A percentile compares a stretch with the other conserved stretches of the same genome.
These are phyloP conservation scores for Calliopsis andreniformis DNA, from an alignment of 1,140 invertebrate species.

Conservation along the genomic window DNA sequence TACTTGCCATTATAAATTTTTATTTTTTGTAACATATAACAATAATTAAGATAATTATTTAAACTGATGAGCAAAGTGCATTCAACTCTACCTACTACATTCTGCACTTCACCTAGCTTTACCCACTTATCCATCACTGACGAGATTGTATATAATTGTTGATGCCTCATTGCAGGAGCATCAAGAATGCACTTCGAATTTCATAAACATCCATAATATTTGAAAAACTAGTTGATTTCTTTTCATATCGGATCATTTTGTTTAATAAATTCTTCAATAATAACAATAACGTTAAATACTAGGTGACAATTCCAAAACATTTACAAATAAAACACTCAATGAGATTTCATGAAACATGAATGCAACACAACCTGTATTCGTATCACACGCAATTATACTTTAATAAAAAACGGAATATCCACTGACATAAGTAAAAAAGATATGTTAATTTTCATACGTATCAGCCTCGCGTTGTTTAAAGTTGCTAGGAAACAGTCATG, in stretches of 20 bases:
- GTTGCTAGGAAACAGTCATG: slow-evolving; percentile 24
- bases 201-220: background rate
- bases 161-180: background rate
- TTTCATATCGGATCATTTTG: background rate
- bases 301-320: background rate
- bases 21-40: background rate
- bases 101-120: slow-evolving; percentile 47
- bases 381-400: background rate
- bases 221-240: background rate
- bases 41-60: slow-evolving; percentile 14
- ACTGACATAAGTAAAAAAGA: background rate
- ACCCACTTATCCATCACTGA: slow-evolving; percentile 23
- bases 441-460: background rate
- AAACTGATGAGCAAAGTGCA: slow-evolving; percentile 44
- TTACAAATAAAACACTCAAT: background rate
- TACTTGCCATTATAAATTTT: slow-evolving; percentile 27
- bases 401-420: background rate
- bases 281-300: background rate
- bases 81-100: slow-evolving; percentile 27
- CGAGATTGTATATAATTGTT: slow-evolving; percentile 29
- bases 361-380: no score
- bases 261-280: background rate
- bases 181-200: background rate
- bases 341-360: background rate
- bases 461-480: slow-evolving; percentile 22